Evolutionary conservation across 2,888 invertebrate species (phyloP).

Genomic region (Drosophila formosana): DNA sequence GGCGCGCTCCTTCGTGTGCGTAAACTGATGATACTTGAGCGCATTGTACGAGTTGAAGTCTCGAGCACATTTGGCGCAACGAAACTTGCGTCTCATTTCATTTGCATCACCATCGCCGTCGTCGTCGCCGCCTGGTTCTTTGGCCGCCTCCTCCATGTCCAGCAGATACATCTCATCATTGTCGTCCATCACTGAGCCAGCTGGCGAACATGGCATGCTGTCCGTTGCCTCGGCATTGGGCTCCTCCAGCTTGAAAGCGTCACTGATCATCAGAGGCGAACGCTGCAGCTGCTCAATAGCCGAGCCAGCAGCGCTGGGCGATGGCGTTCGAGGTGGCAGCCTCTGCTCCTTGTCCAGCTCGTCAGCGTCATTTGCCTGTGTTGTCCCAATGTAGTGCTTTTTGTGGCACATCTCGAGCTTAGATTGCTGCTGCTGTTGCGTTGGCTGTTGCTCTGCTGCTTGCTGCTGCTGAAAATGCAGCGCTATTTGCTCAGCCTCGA

Average conservation of each 20-base stretch:
- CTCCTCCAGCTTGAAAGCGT: conserved; percentile 59
- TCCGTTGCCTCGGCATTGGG: conserved; percentile 11
- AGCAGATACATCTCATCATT: conserved; percentile 23
- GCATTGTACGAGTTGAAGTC: conserved; percentile 94
- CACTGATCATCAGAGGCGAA: conserved; percentile 56
- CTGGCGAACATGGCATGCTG: conserved; percentile 34
- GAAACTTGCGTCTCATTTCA: conserved; percentile 54
- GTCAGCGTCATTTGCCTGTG: neutral
- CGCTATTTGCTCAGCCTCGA: conserved; percentile 44
- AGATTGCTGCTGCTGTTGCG: conserved; percentile 11
- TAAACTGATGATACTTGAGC: conserved; percentile 92
- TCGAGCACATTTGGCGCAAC: conserved; percentile 87
- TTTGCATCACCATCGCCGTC: conserved; percentile 17
- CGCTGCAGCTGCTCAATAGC: conserved; percentile 61
- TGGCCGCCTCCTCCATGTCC: conserved; percentile 19
- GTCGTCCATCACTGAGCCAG: conserved; percentile 22
- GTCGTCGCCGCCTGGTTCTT: conserved; percentile 3
- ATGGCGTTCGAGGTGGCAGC: conserved; percentile 30
- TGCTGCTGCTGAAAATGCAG: conserved; percentile 43
- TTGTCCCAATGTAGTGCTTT: conserved; percentile 36
- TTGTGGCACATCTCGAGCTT: conserved; percentile 36
- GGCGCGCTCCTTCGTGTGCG: conserved; percentile 91
- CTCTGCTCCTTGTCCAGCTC: conserved; percentile 24
- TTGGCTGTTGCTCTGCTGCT: conserved; percentile 3
- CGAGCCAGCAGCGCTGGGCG: conserved; percentile 36